These are phyloP conservation scores for Steinernema scapterisci DNA, from an alignment of 2,888 invertebrate genomes.

Conservation along the genomic window DNA sequence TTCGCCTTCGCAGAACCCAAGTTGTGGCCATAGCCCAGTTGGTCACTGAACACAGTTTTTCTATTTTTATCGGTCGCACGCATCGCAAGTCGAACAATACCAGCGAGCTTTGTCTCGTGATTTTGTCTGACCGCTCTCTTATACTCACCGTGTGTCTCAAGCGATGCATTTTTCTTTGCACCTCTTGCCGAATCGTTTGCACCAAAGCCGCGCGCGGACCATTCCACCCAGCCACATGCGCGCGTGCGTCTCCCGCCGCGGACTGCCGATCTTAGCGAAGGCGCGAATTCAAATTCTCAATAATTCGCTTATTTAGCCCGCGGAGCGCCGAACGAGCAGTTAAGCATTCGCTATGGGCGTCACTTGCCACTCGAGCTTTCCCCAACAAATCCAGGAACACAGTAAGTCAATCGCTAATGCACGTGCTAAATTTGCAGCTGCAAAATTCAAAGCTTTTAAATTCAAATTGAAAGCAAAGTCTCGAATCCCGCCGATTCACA, in stretches of 20 bases:
- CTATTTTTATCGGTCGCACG: constrained; percentile 33
- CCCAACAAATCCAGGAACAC: no score
- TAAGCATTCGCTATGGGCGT: no score
- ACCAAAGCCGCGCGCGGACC: not conserved
- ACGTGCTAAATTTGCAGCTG: no score
- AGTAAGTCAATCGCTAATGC: no score
- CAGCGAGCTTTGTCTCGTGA: constrained; percentile 21
- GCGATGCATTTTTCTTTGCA: constrained; percentile 8
- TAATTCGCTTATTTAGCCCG: constrained; percentile 9
- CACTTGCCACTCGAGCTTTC: no score
- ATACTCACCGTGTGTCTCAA: not conserved
- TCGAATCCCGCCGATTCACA: no score
- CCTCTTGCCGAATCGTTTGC: constrained; percentile 2
- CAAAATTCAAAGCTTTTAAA: not conserved
- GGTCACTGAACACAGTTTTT: constrained; percentile 30
- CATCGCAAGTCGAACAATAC: constrained; percentile 31
- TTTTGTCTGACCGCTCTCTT: constrained; percentile 26
- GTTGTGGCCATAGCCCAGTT: constrained; percentile 11
- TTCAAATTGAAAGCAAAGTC: no score
- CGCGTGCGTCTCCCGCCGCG: constrained; percentile 16
- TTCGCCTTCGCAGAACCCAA: constrained; percentile 3
- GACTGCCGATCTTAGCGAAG: not conserved
- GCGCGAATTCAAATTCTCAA: constrained; percentile 16
- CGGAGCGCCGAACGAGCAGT: not conserved
- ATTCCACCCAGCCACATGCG: constrained; percentile 28